Evolutionary conservation across 2,797 vertebrate species (phyloP).

Genomic region (Sebastiscus albofasciatus): DNA sequence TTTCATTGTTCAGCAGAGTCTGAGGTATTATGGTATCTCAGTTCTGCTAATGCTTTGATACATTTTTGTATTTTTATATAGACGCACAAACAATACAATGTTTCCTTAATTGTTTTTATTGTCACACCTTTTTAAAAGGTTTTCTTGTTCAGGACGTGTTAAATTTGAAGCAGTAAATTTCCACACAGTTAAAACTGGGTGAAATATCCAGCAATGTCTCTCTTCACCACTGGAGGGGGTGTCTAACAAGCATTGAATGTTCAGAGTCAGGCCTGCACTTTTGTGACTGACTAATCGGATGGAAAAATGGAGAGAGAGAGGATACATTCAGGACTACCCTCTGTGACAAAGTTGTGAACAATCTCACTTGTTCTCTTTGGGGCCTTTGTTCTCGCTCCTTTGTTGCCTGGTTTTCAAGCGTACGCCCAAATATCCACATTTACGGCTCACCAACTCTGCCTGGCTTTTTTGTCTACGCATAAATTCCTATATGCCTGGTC

Average conservation of each 20-base stretch:
- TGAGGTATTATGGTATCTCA: neutral
- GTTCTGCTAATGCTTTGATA: neutral
- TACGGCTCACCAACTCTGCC: neutral
- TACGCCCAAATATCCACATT: neutral
- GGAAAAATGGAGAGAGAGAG: conserved; percentile 52
- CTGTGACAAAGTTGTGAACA: conserved; percentile 52
- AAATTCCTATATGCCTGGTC: neutral
- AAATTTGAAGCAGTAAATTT: conserved; percentile 60
- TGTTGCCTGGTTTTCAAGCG: conserved; percentile 17
- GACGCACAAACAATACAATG: neutral
- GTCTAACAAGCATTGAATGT: conserved; percentile 57
- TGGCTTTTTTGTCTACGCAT: neutral
- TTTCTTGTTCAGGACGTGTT: neutral
- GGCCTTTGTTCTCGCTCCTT: conserved; percentile 17
- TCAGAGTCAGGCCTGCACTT: conserved; percentile 39
- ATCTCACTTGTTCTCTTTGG: conserved; percentile 30
- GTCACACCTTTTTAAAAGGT: neutral
- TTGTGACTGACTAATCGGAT: conserved; percentile 61
- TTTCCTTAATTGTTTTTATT: neutral
- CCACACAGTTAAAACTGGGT: conserved; percentile 39
- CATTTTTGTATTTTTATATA: neutral
- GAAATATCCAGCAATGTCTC: conserved; percentile 21
- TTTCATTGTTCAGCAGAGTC: neutral
- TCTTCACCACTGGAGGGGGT: conserved; percentile 59
- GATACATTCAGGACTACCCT: conserved; percentile 37